Conservation (phyloP, 2,113 vertebrate species). For the Hydropotes inermis region DNA sequence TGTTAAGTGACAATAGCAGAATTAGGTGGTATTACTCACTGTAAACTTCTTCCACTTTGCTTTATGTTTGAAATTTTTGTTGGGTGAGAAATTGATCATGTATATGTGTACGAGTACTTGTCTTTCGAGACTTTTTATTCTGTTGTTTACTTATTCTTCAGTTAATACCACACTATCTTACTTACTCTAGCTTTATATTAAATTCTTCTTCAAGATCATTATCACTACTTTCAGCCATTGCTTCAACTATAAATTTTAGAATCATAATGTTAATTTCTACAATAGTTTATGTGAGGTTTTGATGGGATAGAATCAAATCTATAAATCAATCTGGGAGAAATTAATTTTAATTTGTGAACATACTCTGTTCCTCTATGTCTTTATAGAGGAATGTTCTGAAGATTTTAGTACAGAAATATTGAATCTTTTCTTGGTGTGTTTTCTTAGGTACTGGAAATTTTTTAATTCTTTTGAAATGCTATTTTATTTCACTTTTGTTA, state of each 20-base stretch:
- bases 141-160: neutral
- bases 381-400: constrained; percentile 27
- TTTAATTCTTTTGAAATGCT: neutral
- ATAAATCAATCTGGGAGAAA: neutral
- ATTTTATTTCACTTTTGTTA: neutral
- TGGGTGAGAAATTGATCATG: neutral
- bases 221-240: neutral
- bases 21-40: neutral
- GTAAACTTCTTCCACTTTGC: neutral
- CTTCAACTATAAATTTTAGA: neutral
- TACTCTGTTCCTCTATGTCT: neutral
- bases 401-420: neutral
- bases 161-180: neutral
- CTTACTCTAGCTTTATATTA: neutral
- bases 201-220: neutral
- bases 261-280: neutral
- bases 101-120: neutral
- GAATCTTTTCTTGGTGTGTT: neutral
- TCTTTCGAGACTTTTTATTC: neutral
- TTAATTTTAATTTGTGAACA: neutral
- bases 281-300: neutral
- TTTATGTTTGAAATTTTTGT: neutral
- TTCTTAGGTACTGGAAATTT: neutral
- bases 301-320: neutral
- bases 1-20: neutral